Evolutionary conservation across 2,888 invertebrate genomes (phyloP).

Genomic region (Sesamia inferens): DNA sequence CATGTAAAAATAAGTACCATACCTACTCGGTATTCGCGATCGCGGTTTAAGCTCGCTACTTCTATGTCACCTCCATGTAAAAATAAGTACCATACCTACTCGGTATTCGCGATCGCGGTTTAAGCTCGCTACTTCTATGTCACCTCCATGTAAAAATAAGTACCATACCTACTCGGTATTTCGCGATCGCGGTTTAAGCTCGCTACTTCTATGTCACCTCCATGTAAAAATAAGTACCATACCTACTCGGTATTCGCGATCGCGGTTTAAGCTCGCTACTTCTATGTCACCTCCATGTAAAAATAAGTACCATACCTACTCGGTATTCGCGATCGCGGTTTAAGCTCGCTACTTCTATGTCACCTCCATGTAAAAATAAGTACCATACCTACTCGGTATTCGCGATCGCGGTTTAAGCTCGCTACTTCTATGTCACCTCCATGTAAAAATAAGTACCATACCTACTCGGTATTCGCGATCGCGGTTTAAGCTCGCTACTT

Average conservation of each 20-base stretch:
- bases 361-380: neutral
- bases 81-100: neutral
- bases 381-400: neutral
- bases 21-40: neutral
- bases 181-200: neutral
- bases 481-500: neutral
- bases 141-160: neutral
- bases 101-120: neutral
- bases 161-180: neutral
- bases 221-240: neutral
- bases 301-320: neutral
- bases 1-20: neutral
- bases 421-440: neutral
- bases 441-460: neutral
- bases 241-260: neutral
- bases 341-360: neutral
- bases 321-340: neutral
- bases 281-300: neutral
- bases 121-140: neutral
- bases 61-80: neutral
- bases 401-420: neutral
- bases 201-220: neutral
- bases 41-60: neutral
- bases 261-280: neutral
- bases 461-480: too few species aligned